Evolutionary conservation across 2,888 invertebrate genomes (phyloP).

Genomic region (Anarsia innoxiella): DNA sequence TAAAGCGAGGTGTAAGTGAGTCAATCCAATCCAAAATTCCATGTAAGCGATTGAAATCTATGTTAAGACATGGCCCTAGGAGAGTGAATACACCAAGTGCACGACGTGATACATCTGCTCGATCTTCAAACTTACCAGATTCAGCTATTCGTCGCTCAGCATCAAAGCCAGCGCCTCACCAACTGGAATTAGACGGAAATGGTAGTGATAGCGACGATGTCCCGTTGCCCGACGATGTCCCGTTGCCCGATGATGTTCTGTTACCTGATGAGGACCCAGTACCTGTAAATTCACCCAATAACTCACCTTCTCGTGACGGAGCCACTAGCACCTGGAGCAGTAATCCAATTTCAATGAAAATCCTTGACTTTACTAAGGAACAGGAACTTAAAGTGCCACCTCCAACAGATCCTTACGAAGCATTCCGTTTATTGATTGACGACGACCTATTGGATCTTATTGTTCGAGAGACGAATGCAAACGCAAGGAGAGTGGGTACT

Average conservation of each 20-base stretch:
- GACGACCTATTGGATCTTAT: conserved; percentile 21
- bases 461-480: conserved; percentile 20
- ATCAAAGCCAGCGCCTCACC: background rate
- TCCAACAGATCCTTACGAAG: conserved; percentile 20
- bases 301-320: conserved; percentile 17
- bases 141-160: background rate
- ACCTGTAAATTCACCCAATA: conserved; percentile 6
- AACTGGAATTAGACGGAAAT: conserved; percentile 3
- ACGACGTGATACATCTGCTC: background rate
- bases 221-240: background rate
- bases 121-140: conserved; percentile 10
- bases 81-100: conserved; percentile 2
- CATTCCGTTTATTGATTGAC: conserved; percentile 21
- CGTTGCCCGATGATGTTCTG: background rate
- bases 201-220: conserved; percentile 3
- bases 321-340: conserved; percentile 12
- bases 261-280: background rate
- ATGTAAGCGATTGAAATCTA: conserved; percentile 7
- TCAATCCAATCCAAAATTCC: background rate
- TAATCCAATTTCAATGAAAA: conserved; percentile 1
- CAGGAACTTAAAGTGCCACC: conserved; percentile 18
- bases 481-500: conserved; percentile 13
- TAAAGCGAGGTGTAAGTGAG: conserved; percentile 16
- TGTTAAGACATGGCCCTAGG: conserved; percentile 13
- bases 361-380: conserved; percentile 6